Percentiles rank a stretch among this genome's conserved stretches.
Conservation (phyloP, 2,113 vertebrate genomes). For the Plestiodon gilberti region DNA sequence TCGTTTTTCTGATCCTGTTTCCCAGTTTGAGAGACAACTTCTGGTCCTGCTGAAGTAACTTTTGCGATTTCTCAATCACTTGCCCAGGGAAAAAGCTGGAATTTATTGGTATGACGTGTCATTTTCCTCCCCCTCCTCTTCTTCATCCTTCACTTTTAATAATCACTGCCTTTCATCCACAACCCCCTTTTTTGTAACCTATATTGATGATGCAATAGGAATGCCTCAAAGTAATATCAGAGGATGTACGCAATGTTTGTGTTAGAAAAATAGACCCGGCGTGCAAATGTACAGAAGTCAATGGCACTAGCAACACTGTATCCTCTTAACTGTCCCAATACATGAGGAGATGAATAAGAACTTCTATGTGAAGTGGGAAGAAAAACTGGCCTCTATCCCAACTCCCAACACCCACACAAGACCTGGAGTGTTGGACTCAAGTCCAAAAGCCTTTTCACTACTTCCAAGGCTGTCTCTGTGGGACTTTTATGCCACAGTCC, state of each 20-base stretch:
- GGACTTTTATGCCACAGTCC: not conserved
- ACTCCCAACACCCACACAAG: not conserved
- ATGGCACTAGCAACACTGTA: not conserved
- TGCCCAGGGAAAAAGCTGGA: too few relatives aligned
- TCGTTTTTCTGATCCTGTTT: not conserved
- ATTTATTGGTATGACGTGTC: not conserved
- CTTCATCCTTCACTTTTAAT: not conserved
- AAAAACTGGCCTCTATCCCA: not conserved
- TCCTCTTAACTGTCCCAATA: not conserved
- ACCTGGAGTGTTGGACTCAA: conserved; percentile 12
- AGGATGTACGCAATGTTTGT: not conserved
- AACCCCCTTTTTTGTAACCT: rapidly evolving
- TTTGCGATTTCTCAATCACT: not conserved
- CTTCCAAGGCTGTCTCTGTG: rapidly evolving
- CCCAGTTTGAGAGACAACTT: too few relatives aligned
- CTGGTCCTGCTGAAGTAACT: not conserved
- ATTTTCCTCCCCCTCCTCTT: not conserved
- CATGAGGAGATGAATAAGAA: not conserved
- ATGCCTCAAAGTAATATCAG: not conserved
- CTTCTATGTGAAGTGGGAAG: not conserved
- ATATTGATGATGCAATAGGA: not conserved
- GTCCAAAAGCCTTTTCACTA: not conserved
- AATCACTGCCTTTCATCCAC: not conserved
- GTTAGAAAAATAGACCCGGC: not conserved
- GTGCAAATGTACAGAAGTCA: not conserved